phyloP scores from a whole-genome alignment of 2,888 invertebrate species.

The Oithona nana region DNA sequence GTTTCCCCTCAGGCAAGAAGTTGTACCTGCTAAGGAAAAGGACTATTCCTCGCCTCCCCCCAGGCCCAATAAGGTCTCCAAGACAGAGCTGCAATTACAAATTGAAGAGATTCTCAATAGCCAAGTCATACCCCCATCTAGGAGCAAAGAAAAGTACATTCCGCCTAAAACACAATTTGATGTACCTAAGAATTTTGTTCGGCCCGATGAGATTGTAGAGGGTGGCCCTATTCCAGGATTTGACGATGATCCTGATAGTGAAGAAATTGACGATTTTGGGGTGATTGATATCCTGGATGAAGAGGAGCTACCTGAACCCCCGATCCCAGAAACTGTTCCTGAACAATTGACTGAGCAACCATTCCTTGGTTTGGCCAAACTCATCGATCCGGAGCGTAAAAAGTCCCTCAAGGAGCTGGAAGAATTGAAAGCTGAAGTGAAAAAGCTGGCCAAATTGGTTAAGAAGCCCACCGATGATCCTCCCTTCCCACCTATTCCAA shows the following conservation, averaged over 20 bases:
- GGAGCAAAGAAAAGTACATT: constrained; percentile 6
- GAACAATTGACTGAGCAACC: neutral
- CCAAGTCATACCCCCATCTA: constrained; percentile 2
- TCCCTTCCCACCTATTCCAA: constrained; percentile 14
- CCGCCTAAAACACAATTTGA: constrained; percentile 15
- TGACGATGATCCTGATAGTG: neutral
- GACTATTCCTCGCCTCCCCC: neutral
- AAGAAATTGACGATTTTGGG: neutral
- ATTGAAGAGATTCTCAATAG: constrained; percentile 7
- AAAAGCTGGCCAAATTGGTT: neutral
- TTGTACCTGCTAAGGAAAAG: neutral
- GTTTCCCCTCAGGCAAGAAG: neutral
- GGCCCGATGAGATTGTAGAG: constrained; percentile 5
- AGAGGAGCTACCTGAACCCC: neutral
- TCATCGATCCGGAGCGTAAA: neutral
- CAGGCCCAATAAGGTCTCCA: neutral
- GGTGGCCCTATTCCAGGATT: neutral
- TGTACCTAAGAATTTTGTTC: constrained; percentile 13
- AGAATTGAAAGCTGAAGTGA: neutral
- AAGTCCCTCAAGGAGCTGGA: neutral
- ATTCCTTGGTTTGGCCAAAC: neutral
- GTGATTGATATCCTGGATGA: neutral
- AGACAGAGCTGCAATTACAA: too few relatives aligned
- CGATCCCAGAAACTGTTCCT: neutral
- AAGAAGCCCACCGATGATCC: neutral